Conservation (phyloP, 2,797 vertebrate genomes). For the Antennarius maculatus region DNA sequence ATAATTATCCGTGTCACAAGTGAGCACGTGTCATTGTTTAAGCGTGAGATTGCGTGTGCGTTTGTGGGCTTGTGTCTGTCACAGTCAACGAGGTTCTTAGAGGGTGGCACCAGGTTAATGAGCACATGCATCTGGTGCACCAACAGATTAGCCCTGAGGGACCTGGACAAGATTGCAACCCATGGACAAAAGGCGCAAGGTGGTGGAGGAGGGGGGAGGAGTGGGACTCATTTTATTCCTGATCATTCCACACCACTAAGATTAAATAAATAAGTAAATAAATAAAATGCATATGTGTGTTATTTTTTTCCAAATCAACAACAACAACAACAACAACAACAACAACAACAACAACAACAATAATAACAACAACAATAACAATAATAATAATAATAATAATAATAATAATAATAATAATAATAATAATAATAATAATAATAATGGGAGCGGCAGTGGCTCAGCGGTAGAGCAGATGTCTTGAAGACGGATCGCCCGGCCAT, state of each 20-base stretch:
- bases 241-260: not conserved
- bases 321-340: too few relatives aligned
- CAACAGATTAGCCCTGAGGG: conserved; percentile 70
- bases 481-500: too few relatives aligned
- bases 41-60: conserved; percentile 10
- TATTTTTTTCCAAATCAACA: too few relatives aligned
- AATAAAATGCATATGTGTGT: too few relatives aligned
- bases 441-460: too few relatives aligned
- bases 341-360: too few relatives aligned
- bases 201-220: not conserved
- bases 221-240: not conserved
- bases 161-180: conserved; percentile 51
- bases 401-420: not conserved
- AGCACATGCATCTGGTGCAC: conserved; percentile 66
- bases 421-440: too few relatives aligned
- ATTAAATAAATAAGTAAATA: not conserved
- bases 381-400: too few relatives aligned
- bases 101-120: conserved; percentile 72
- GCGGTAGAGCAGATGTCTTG: too few relatives aligned
- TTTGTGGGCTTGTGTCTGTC: conserved; percentile 9
- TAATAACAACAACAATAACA: too few relatives aligned
- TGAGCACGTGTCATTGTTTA: not conserved
- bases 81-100: conserved; percentile 56
- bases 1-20: conserved; percentile 5
- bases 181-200: conserved; percentile 14